phyloP scores from a whole-genome alignment of 2,797 vertebrate species.

The Tapera naevia region DNA sequence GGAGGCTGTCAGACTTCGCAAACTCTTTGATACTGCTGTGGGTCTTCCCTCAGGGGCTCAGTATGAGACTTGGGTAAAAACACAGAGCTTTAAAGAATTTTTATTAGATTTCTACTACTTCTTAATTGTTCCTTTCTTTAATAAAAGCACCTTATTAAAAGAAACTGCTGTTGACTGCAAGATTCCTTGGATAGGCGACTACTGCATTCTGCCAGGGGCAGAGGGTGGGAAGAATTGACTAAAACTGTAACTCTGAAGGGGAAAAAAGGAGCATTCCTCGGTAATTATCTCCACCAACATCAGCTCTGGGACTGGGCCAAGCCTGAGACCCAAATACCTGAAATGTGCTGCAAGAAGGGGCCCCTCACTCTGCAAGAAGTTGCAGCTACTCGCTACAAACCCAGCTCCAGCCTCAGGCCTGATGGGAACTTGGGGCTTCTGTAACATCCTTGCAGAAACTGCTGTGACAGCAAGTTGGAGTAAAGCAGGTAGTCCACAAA shows the following conservation, averaged over 20 bases:
- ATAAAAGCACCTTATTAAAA: neutral
- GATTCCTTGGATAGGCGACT: neutral
- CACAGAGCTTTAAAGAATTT: neutral
- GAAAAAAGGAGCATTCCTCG: neutral
- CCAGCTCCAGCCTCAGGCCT: neutral
- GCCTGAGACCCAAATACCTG: neutral
- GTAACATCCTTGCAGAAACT: neutral
- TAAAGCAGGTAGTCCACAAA: neutral
- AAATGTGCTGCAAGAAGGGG: neutral
- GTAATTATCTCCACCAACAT: neutral
- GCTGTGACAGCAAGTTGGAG: accelerated
- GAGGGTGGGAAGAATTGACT: neutral
- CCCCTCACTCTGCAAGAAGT: neutral
- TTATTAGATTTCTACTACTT: neutral
- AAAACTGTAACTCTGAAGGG: neutral
- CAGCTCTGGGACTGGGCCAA: neutral
- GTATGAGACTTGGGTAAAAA: neutral
- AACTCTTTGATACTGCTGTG: neutral
- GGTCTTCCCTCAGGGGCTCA: neutral
- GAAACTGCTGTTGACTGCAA: neutral
- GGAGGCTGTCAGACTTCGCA: neutral
- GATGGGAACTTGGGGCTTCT: neutral
- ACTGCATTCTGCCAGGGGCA: neutral
- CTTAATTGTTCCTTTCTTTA: neutral
- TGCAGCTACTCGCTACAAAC: neutral